Evolutionary conservation across 1,140 invertebrate genomes (phyloP), one percentile per base, ranked within the genome.

Genomic region (Diabrotica virgifera): DNA sequence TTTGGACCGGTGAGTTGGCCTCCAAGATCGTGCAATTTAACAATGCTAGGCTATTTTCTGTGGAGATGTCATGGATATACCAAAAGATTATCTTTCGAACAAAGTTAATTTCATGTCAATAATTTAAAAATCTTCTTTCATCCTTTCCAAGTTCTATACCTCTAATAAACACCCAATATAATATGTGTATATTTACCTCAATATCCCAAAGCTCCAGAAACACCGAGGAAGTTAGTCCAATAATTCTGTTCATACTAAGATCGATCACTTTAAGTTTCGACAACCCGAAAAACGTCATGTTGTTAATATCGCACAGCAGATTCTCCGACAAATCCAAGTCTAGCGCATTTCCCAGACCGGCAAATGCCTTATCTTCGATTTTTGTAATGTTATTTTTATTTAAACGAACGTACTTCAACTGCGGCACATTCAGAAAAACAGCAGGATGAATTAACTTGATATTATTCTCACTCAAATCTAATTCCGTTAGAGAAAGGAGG

Each of bases 251-350:
- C 8, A 35, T 24, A 62, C 59, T 53, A 24, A 62, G 52, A 14
- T 62, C 59, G 4, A 62, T 54, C 36, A 62, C 59, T 62, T 62
- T 62, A 5, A 62, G 37, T 35, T 62, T 62, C 5, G 59, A 62
- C 36, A 62, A 52, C 6, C 59, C 59, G 52, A 62, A 62, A 38
- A 62, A 62, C n/a, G 59, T 62, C 36, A 62, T 11, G 37, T 52
- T 62, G 36, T 53, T 62, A 7, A 62, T 62, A 53, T 62, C 59
- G 36, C 59, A 62, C 0, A 62, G 7, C 52, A 51, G 36, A 53
- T 62, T 62, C 7, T 62, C 59, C 0, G 59, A 62, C 51, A 62
- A 38, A n/a, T 62, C 59, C 59, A 62, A 51, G 6, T 62, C 59
- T 7, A 62, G 51, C 2, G 53, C 59, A 62, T 53, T 52, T 9